Evolutionary conservation across 1,140 invertebrate genomes (phyloP), one percentile per base, ranked within the genome.

Genomic region (Zaprionus taronus): DNA sequence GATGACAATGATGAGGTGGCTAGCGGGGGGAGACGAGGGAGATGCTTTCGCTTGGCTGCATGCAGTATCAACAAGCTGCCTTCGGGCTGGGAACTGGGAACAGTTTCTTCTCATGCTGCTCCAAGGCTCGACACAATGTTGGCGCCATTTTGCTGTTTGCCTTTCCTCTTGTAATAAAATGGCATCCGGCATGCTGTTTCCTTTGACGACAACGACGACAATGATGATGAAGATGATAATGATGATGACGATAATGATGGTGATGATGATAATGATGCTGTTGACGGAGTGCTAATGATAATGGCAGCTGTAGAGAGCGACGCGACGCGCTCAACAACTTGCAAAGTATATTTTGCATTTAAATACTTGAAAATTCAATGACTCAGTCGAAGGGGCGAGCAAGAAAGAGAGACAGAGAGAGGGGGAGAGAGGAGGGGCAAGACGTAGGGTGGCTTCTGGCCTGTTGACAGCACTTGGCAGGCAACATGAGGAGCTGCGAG

Each of bases 101-200:
- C 38, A 34, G 22, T 11, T 31, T 7, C 57, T 41, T 22, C 41
- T 57, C 53, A 36, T 53, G 6, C 34, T 55, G 68, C 41, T 22
- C 17, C 22, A 22, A 6, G 47, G 20, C 68, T 69, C 31, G 20
- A 68, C 66, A 83, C 81, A 84, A 84, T 87, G 83, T 83, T 87
- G 84, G 84, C 85, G 84, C 85, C 85, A 90, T 89, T 85, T 90
- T 85, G 76, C 79, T 90, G 85, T 90, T 90, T 90, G 85, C 83
- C 57, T 82, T 90, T 90, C 85, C 85, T 85, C 79, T 85, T 85
- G 85, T 84, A 90, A 90, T 90, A 90, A 90, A 90, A 85, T 81
- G 85, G 75, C 71, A 90, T 90, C 85, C 85, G 81, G 80, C 79
- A 76, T 75, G 79, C 71, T 57, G 80, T 69, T 72, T 77, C 68